These are phyloP conservation scores for Zaprionus ornatus DNA, from an alignment of 1,140 invertebrate species.

Conservation along the genomic window DNA sequence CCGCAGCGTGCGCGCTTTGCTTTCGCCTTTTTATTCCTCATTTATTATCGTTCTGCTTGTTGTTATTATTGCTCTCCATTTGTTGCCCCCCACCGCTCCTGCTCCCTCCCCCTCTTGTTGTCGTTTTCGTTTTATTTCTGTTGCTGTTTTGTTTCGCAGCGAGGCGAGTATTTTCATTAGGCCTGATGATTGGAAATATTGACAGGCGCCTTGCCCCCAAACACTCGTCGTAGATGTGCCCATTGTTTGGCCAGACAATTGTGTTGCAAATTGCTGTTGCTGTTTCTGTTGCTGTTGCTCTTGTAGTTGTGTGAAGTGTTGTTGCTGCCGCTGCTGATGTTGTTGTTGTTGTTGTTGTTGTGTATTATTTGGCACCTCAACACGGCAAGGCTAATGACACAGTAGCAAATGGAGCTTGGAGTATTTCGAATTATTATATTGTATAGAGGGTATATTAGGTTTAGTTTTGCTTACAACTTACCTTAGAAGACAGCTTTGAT, in stretches of 20 bases:
- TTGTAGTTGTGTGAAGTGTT: slow-evolving; percentile 6
- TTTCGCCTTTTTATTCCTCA: slow-evolving; percentile 2
- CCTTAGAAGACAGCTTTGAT: too few relatives aligned
- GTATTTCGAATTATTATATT: background rate
- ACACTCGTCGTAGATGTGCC: slow-evolving; percentile 44
- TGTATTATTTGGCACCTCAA: slow-evolving; percentile 14
- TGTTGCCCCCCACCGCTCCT: background rate
- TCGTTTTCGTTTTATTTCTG: slow-evolving; percentile 6
- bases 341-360: slow-evolving; percentile 10
- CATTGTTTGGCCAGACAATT: slow-evolving; percentile 68
- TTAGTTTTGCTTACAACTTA: too few relatives aligned
- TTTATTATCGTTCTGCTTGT: slow-evolving; percentile 15
- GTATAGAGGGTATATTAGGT: too few relatives aligned
- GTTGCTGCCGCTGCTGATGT: slow-evolving; percentile 5
- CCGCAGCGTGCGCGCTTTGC: slow-evolving; percentile 6
- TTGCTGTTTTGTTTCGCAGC: slow-evolving; percentile 9
- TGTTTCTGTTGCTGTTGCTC: slow-evolving; percentile 17
- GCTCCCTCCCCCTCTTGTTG: background rate
- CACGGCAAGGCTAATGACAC: background rate
- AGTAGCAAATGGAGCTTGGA: background rate
- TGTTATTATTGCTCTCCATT: slow-evolving; percentile 8
- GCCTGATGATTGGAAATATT: slow-evolving; percentile 80
- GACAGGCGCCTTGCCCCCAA: slow-evolving; percentile 66
- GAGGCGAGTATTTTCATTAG: slow-evolving; percentile 70
- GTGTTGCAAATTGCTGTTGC: slow-evolving; percentile 25